Percentiles rank a stretch among this genome's conserved stretches.
Conservation (phyloP, 2,113 vertebrate genomes). For the Chaetura pelagica region DNA sequence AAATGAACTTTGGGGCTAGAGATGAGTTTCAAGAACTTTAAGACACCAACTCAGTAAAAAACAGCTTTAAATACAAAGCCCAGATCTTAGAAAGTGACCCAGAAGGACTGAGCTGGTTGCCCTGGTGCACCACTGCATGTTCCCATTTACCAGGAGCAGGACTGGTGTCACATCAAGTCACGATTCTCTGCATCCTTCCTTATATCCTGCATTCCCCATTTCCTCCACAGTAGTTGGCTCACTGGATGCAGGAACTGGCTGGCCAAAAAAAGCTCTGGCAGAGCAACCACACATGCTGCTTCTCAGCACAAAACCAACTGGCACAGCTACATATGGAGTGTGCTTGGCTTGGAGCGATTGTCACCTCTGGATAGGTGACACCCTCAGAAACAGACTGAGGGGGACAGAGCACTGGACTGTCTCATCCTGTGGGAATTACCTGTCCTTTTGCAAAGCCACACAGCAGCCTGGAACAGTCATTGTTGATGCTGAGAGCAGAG, state of each 20-base stretch:
- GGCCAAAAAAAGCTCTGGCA: background rate
- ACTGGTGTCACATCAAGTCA: background rate
- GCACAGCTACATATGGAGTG: background rate
- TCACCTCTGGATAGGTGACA: background rate
- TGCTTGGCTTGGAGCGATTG: background rate
- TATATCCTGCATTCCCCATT: background rate
- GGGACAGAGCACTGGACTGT: background rate
- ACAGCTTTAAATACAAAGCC: background rate
- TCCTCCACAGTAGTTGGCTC: background rate
- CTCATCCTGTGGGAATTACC: conserved; percentile 68
- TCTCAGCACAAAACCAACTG: background rate
- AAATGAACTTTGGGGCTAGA: background rate
- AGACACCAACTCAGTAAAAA: background rate
- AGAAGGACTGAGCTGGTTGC: background rate
- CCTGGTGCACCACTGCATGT: background rate
- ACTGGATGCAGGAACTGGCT: background rate
- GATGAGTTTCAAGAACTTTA: background rate
- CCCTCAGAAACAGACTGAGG: background rate
- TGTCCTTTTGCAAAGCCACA: conserved; percentile 98
- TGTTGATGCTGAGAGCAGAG: conserved; percentile 96
- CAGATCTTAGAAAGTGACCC: background rate
- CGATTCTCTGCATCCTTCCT: background rate
- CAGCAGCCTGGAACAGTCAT: conserved; percentile 93
- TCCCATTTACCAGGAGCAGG: background rate
- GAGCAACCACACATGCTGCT: fast-evolving